A percentile compares a stretch with the other conserved stretches of the same genome.
Conservation (phyloP, 2,888 invertebrate species). For the Diarsia dahlii region DNA sequence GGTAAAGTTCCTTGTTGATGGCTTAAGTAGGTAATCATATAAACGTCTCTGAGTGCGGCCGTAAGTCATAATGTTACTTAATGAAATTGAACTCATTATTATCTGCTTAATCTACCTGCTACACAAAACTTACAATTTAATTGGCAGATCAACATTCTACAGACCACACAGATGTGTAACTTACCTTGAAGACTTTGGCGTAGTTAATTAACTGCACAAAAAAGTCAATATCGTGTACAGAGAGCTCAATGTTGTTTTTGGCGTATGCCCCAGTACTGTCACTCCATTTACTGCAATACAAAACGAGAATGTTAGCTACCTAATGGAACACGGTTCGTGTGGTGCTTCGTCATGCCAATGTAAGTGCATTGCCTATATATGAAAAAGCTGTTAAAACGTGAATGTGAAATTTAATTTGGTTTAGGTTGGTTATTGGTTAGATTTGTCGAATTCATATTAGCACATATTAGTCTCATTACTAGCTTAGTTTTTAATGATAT, state of each 20-base stretch:
- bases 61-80: neutral
- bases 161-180: conserved; percentile 14
- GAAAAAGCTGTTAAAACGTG: conserved; percentile 46
- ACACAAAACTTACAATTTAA: neutral
- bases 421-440: conserved; percentile 14
- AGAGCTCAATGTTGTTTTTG: conserved; percentile 82
- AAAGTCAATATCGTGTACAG: conserved; percentile 84
- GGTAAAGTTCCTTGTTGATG: no score
- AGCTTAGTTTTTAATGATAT: neutral
- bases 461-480: no score
- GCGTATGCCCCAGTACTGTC: conserved; percentile 68
- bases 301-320: conserved; percentile 48
- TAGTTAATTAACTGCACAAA: conserved; percentile 82
- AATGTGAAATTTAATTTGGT: conserved; percentile 41
- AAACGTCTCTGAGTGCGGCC: no score
- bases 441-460: neutral
- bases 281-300: conserved; percentile 78
- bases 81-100: neutral
- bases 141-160: neutral
- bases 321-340: conserved; percentile 54
- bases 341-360: conserved; percentile 58
- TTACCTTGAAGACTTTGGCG: conserved; percentile 81
- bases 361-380: conserved; percentile 54
- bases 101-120: neutral
- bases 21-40: no score